A percentile compares a stretch with the other conserved stretches of the same genome.
Conservation (phyloP, 2,113 vertebrate species). For the Carassius auratus region DNA sequence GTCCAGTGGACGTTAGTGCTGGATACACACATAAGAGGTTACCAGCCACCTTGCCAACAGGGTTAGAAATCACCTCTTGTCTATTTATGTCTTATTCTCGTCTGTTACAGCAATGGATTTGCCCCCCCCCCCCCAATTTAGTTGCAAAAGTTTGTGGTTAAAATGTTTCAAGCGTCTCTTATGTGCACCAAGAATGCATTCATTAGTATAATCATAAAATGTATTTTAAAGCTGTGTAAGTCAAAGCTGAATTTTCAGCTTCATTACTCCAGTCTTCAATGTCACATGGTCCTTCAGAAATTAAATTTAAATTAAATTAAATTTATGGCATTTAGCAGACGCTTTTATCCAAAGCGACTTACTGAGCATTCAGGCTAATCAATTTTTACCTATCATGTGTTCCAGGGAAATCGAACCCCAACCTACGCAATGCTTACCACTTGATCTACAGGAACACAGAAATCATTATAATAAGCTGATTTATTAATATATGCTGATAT, state of each 20-base stretch:
- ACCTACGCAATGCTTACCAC: no score
- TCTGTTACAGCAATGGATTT: background rate
- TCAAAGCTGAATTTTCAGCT: background rate
- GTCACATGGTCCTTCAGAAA: background rate
- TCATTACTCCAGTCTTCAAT: background rate
- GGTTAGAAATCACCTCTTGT: slow-evolving; percentile 70
- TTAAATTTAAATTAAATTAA: no score
- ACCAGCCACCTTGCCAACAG: slow-evolving; percentile 82
- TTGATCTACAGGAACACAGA: no score
- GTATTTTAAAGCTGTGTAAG: background rate
- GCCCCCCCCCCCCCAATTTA: no score
- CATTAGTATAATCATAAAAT: background rate
- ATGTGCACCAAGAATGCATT: background rate
- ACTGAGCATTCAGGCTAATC: no score
- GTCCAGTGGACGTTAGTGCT: slow-evolving; percentile 78
- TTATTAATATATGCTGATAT: no score
- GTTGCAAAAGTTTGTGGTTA: background rate
- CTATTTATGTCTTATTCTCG: background rate
- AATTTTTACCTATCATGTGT: no score
- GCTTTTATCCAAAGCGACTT: no score
- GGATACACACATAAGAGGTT: slow-evolving; percentile 86
- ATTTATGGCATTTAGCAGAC: no score
- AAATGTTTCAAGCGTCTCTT: background rate
- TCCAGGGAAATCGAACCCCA: no score
- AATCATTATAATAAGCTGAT: no score